These are phyloP conservation scores for Aspiorhynchus laticeps DNA, from an alignment of 2,113 vertebrate species.

Conservation along the genomic window DNA sequence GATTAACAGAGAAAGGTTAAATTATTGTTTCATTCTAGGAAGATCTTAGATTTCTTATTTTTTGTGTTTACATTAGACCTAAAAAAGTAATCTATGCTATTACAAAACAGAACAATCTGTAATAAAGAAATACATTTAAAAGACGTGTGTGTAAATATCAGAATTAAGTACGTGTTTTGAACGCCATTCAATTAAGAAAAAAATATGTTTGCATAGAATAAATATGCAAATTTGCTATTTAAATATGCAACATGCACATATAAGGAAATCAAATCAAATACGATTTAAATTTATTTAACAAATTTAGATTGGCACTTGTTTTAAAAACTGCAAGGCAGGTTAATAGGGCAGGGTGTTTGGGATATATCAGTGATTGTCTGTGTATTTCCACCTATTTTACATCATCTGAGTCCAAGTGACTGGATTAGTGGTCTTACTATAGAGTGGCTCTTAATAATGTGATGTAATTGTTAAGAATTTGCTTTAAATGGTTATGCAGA, in stretches of 20 bases:
- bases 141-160: not conserved
- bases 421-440: slow-evolving; percentile 64
- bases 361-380: not conserved
- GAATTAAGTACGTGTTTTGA: not conserved
- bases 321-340: not conserved
- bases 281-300: not conserved
- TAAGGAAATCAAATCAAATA: not conserved
- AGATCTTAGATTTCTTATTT: slow-evolving; percentile 77
- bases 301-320: not conserved
- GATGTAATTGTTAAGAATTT: slow-evolving; percentile 67
- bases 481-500: slow-evolving; percentile 65
- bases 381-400: not conserved
- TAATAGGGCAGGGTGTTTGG: not conserved
- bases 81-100: not conserved
- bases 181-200: not conserved
- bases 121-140: not conserved
- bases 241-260: not conserved
- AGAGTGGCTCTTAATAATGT: slow-evolving; percentile 49
- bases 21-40: slow-evolving; percentile 69
- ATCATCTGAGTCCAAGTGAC: slow-evolving; percentile 54
- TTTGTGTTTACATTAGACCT: slow-evolving; percentile 63
- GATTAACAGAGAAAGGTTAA: slow-evolving; percentile 77
- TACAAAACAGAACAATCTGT: not conserved
- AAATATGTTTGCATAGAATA: not conserved
- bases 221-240: not conserved